Conservation (phyloP, 2,113 vertebrate species). For the Bubo blakistoni region DNA sequence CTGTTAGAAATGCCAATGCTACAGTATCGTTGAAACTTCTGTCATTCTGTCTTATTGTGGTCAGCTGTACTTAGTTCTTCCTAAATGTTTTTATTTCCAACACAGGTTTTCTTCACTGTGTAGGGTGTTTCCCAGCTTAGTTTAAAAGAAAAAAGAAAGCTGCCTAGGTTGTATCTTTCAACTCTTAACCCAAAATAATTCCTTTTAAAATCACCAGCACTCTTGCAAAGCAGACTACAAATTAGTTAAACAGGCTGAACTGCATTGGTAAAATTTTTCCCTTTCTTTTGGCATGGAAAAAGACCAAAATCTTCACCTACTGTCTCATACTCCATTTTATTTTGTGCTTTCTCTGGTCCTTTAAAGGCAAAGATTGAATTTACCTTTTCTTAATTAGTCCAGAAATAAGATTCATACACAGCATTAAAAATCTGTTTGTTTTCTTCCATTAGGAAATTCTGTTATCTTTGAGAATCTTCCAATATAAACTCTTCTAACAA, state of each 20-base stretch:
- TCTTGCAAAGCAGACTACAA: neutral
- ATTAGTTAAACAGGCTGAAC: neutral
- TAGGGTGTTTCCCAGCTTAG: neutral
- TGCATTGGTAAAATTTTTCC: neutral
- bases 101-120: neutral
- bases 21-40: neutral
- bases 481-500: neutral
- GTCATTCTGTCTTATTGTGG: neutral
- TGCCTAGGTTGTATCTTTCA: neutral
- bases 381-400: neutral
- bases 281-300: neutral
- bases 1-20: neutral
- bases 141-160: neutral
- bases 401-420: neutral
- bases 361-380: neutral
- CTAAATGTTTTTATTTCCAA: neutral
- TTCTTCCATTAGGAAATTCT: neutral
- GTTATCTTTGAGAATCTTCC: neutral
- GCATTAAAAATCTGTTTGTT: neutral
- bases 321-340: neutral
- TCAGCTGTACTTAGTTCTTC: neutral
- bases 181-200: neutral
- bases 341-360: neutral
- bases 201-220: neutral
- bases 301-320: neutral